These are phyloP conservation scores for Passerculus sandwichensis DNA, from an alignment of 2,797 vertebrate species.

Conservation along the genomic window DNA sequence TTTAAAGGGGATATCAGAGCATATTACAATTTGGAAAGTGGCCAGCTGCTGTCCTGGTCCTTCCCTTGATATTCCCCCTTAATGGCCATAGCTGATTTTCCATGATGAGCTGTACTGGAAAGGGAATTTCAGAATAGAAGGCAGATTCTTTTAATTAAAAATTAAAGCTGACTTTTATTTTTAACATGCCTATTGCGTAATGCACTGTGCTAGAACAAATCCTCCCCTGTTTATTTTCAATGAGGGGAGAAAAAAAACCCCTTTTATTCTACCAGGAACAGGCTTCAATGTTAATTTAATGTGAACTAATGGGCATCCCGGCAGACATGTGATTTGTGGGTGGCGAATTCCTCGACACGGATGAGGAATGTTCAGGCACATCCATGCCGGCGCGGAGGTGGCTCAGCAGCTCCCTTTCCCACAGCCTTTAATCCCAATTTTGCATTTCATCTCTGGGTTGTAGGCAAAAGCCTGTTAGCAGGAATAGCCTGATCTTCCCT, in stretches of 20 bases:
- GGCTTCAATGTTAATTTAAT: conserved; percentile 51
- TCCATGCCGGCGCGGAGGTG: neutral
- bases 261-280: conserved; percentile 34
- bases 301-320: conserved; percentile 57
- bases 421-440: neutral
- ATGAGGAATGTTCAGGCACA: conserved; percentile 13
- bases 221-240: conserved; percentile 43
- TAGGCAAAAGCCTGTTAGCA: neutral
- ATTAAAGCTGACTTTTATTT: conserved; percentile 50
- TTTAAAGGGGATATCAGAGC: neutral
- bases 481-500: neutral
- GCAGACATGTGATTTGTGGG: conserved; percentile 71
- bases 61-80: neutral
- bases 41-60: neutral
- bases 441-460: neutral
- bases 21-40: neutral
- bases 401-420: conserved; percentile 8
- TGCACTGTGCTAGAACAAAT: conserved; percentile 35
- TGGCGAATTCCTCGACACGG: conserved; percentile 62
- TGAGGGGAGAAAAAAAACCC: neutral
- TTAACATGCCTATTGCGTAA: conserved; percentile 32
- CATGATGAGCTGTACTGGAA: neutral
- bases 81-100: neutral
- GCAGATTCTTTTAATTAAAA: conserved; percentile 51
- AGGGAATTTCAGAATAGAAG: neutral